Percentiles rank a stretch among this genome's conserved stretches.
phyloP scores from a whole-genome alignment of 2,888 invertebrate genomes.

The Tortrix viridana region DNA sequence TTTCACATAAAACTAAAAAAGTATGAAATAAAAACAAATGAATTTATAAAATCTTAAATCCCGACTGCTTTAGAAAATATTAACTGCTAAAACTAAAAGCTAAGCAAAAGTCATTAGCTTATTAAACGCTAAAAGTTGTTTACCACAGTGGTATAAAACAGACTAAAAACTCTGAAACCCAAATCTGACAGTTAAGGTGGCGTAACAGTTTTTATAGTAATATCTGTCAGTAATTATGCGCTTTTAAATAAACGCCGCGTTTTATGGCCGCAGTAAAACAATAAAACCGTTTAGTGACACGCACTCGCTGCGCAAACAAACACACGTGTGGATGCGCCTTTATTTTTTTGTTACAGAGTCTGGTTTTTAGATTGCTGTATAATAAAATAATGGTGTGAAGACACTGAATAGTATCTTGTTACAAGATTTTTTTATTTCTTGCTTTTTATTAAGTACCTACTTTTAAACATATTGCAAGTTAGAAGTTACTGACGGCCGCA shows the following conservation, averaged over 20 bases:
- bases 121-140: too few species aligned
- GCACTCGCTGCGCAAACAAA: slow-evolving; percentile 15
- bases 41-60: too few species aligned
- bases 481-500: too few species aligned
- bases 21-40: too few species aligned
- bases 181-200: slow-evolving; percentile 2
- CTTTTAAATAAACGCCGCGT: slow-evolving; percentile 7
- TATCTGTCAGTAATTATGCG: not conserved
- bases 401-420: not conserved
- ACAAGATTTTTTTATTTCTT: too few species aligned
- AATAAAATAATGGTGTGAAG: not conserved
- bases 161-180: not conserved
- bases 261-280: slow-evolving; percentile 13
- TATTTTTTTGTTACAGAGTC: slow-evolving; percentile 4
- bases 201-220: not conserved
- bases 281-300: slow-evolving; percentile 21
- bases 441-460: too few species aligned
- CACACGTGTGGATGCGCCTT: slow-evolving; percentile 5
- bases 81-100: too few species aligned
- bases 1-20: too few species aligned
- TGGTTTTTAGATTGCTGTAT: not conserved
- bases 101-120: too few species aligned
- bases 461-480: too few species aligned
- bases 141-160: too few species aligned
- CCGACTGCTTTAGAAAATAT: too few species aligned